These are phyloP conservation scores for Coelopa pilipes DNA, from an alignment of 2,888 invertebrate genomes.

Conservation along the genomic window DNA sequence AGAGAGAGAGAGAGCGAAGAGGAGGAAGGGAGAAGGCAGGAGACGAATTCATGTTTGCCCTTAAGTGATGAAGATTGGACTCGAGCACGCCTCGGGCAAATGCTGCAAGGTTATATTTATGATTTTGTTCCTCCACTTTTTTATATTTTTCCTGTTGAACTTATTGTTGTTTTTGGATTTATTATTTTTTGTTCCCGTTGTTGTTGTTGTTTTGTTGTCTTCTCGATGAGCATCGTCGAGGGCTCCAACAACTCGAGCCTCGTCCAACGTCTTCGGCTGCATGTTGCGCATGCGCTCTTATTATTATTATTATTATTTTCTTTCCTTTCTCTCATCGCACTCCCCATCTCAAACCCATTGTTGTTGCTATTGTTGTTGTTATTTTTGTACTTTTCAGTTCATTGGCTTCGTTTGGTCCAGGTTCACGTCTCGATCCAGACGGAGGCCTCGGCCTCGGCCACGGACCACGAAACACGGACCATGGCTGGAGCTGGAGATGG, in stretches of 20 bases:
- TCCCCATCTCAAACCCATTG: not conserved
- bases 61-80: not conserved
- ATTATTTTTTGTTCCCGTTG: no score
- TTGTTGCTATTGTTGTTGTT: not conserved
- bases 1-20: no score
- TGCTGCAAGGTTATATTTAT: slow-evolving; percentile 7
- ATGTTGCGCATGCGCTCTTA: slow-evolving; percentile 25
- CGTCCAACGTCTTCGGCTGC: slow-evolving; percentile 15
- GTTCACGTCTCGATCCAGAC: no score
- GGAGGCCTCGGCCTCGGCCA: no score
- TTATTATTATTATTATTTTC: slow-evolving; percentile 14
- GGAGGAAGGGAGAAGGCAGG: no score
- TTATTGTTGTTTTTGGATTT: no score
- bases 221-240: no score
- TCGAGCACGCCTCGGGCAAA: slow-evolving; percentile 11
- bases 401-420: slow-evolving; percentile 22
- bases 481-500: no score
- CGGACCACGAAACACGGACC: not conserved
- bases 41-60: slow-evolving; percentile 7
- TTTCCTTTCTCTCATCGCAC: not conserved
- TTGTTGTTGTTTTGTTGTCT: no score
- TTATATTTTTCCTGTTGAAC: no score
- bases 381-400: slow-evolving; percentile 31
- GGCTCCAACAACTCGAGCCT: not conserved
- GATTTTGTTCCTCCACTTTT: not conserved